Evolutionary conservation across 2,888 invertebrate genomes (phyloP), one percentile per base, ranked within the genome.

Genomic region (Melipona bicolor): DNA sequence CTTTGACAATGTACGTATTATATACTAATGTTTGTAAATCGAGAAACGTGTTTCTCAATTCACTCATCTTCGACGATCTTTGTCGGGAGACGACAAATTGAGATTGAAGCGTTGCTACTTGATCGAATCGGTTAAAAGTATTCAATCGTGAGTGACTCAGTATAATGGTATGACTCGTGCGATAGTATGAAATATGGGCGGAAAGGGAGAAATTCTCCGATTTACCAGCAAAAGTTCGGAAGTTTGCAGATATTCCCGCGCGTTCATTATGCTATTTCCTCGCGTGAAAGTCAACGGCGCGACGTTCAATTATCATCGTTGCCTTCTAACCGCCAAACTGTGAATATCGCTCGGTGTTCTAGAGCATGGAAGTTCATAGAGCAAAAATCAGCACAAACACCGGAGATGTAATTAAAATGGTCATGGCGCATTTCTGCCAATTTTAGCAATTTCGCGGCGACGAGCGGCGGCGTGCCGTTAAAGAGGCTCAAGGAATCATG

Each of bases 401-500:
- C 70, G 75, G 79, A 69, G 79, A 83, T 84, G 88, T 89, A 91
- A 91, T 90, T 91, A 91, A 91, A 91, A 91, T 87, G 81, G 86
- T 89, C 85, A 43, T 11, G 43, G 85, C 80, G 82, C 78, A 86
- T 91, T 90, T 91, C 89, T 91, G 91, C 88, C 89, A 90, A 91
- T 91, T 91, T 89, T 91, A 90, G 89, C 90, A 91, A 91, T 91
- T 90, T 87, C 77, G 62, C 77, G 77, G 73, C 83, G 78, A 62
- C 74, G 61, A 65, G 64, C 69, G 68, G 64, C 69, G 68, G 69
- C 61, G 69, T 72, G 75, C 65, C 69, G 77, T 43, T 82, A 81
- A 87, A 88, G 85, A 87, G 88, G 84, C 80, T 87, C 83, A 79
- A 84, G 85, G 83, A 89, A 91, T 87, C 84, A 85, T 86, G 87